These are phyloP conservation scores for Nasonia longicornis DNA, from an alignment of 1,140 invertebrate genomes.

Conservation along the genomic window DNA sequence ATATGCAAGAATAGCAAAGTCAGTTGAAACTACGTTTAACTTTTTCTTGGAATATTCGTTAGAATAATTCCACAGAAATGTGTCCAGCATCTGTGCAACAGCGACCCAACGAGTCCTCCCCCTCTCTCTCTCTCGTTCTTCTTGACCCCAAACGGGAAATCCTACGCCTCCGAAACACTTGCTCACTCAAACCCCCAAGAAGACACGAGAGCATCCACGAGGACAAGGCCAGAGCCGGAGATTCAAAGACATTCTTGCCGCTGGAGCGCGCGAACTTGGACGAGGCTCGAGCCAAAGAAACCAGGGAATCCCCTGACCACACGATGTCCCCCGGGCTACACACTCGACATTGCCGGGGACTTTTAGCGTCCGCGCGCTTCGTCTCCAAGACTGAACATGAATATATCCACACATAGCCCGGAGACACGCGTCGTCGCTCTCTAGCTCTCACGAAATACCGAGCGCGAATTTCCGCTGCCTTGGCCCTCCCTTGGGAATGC, in stretches of 20 bases:
- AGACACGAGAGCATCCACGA: not conserved
- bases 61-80: not conserved
- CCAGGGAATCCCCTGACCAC: slow-evolving; percentile 67
- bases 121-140: not conserved
- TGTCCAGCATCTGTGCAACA: too few relatives aligned
- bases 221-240: slow-evolving; percentile 26
- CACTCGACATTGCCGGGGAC: slow-evolving; percentile 7
- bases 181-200: not conserved
- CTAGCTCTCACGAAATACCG: slow-evolving; percentile 10
- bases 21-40: too few relatives aligned
- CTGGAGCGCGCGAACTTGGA: slow-evolving; percentile 45
- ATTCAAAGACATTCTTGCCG: slow-evolving; percentile 68
- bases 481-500: slow-evolving; percentile 23
- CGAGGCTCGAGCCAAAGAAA: slow-evolving; percentile 45
- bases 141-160: slow-evolving; percentile 19
- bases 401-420: not conserved
- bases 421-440: not conserved
- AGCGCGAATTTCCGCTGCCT: slow-evolving; percentile 18
- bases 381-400: not conserved
- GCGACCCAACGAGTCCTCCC: too few relatives aligned
- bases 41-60: too few relatives aligned
- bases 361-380: not conserved
- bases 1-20: too few relatives aligned
- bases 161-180: slow-evolving; percentile 16
- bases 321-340: slow-evolving; percentile 53